Evolutionary conservation across 1,140 invertebrate genomes (phyloP).

Genomic region (Spodoptera frugiperda): DNA sequence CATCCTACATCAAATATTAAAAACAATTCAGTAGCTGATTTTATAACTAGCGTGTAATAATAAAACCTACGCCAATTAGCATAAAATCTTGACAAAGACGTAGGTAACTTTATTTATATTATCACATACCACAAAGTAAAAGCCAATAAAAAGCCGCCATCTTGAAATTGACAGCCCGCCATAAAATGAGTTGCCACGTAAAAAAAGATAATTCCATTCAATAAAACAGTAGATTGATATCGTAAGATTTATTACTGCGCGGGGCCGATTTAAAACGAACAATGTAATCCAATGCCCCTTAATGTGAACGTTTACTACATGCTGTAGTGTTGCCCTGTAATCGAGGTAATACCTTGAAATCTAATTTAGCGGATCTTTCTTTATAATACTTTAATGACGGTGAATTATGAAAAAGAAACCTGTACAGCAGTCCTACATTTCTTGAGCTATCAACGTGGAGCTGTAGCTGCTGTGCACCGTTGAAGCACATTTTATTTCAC

Average conservation of each 20-base stretch:
- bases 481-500: neutral
- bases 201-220: slow-evolving; percentile 45
- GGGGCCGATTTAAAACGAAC: slow-evolving; percentile 1
- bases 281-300: slow-evolving; percentile 34
- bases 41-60: too few relatives aligned
- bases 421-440: too few relatives aligned
- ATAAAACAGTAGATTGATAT: slow-evolving; percentile 42
- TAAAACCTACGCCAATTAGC: slow-evolving; percentile 7
- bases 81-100: neutral
- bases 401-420: too few relatives aligned
- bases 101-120: neutral
- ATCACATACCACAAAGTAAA: slow-evolving; percentile 28
- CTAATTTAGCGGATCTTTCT: neutral
- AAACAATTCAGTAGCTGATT: too few relatives aligned
- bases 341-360: slow-evolving; percentile 4
- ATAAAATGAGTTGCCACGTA: slow-evolving; percentile 36
- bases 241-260: slow-evolving; percentile 22
- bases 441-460: too few relatives aligned
- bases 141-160: slow-evolving; percentile 32
- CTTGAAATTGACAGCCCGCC: slow-evolving; percentile 35
- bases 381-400: neutral
- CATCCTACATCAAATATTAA: neutral
- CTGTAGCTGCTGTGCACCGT: too few relatives aligned
- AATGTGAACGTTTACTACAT: slow-evolving; percentile 26
- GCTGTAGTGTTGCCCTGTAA: slow-evolving; percentile 27